A percentile compares a stretch with the other conserved stretches of the same genome.
Conservation (phyloP, 2,888 invertebrate genomes). For the Papilio gigon region DNA sequence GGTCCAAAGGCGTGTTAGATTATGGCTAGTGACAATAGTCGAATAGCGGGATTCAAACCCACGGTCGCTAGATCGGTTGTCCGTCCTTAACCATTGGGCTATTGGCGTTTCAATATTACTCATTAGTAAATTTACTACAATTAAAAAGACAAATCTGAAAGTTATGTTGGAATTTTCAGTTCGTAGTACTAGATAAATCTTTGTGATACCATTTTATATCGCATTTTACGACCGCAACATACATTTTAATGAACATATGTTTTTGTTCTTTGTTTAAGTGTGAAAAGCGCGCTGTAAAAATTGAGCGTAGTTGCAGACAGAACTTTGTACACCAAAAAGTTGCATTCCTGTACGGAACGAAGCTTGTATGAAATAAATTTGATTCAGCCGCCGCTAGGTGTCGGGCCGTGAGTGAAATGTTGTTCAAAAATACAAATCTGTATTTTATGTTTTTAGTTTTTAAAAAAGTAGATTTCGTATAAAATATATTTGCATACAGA, state of each 20-base stretch:
- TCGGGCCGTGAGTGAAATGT: conserved; percentile 15
- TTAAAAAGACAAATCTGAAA: neutral
- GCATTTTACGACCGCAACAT: conserved; percentile 24
- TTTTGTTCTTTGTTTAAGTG: conserved; percentile 21
- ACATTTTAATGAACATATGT: conserved; percentile 9
- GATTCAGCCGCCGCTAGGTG: conserved; percentile 15
- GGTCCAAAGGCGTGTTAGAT: too few species aligned
- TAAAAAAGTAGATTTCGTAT: conserved; percentile 1
- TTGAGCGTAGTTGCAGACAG: conserved; percentile 5
- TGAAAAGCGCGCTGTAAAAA: conserved; percentile 34
- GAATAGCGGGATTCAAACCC: too few species aligned
- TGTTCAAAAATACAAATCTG: conserved; percentile 10
- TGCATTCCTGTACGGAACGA: conserved; percentile 9
- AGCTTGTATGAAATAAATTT: conserved; percentile 18
- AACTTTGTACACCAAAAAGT: neutral
- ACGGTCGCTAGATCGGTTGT: too few species aligned
- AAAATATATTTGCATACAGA: neutral
- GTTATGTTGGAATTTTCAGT: neutral
- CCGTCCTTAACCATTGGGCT: too few species aligned
- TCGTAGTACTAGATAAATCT: conserved; percentile 2
- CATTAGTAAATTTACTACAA: too few species aligned
- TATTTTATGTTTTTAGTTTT: neutral
- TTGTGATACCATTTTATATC: conserved; percentile 17
- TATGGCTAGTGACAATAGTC: too few species aligned
- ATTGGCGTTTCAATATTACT: too few species aligned